Evolutionary conservation across 92 coral and sea anemone species (phyloP).

Genomic region (Bergia puertoricense): DNA sequence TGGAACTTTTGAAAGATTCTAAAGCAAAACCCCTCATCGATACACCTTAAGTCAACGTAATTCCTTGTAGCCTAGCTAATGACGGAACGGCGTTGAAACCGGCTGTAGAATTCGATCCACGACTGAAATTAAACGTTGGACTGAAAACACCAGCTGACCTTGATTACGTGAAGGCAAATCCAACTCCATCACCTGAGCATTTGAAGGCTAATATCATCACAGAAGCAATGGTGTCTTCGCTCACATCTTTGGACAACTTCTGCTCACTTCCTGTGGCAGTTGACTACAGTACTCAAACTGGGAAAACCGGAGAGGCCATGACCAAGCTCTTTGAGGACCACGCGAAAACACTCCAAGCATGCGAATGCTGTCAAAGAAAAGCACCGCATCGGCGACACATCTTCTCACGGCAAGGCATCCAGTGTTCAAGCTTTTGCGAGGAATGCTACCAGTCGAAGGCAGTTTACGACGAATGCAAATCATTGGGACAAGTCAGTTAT

Average conservation of each 20-base stretch:
- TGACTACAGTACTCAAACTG: conserved; percentile 45
- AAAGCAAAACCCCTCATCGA: conserved; percentile 56
- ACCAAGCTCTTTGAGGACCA: conserved; percentile 27
- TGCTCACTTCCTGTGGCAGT: conserved; percentile 55
- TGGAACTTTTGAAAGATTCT: conserved; percentile 52
- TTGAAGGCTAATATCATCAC: conserved; percentile 51
- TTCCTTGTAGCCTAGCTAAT: conserved; percentile 66
- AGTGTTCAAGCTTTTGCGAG: conserved; percentile 45
- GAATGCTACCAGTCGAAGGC: conserved; percentile 38
- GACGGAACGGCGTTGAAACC: conserved; percentile 59
- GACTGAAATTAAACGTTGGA: conserved; percentile 44
- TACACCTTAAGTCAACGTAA: conserved; percentile 45
- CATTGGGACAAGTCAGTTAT: conserved; percentile 57
- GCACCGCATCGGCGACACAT: not conserved
- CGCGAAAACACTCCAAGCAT: conserved; percentile 39
- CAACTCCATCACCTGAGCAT: conserved; percentile 48
- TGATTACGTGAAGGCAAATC: conserved; percentile 36
- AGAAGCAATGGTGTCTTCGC: conserved; percentile 63
- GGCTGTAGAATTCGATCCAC: conserved; percentile 60
- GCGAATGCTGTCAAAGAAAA: conserved; percentile 45
- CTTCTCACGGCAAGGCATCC: too few species aligned
- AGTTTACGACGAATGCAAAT: conserved; percentile 53
- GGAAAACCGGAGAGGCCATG: conserved; percentile 53
- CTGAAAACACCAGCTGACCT: conserved; percentile 44
- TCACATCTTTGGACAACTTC: conserved; percentile 55